These are phyloP conservation scores for Euphydryas editha DNA, from an alignment of 2,888 invertebrate genomes.

Conservation along the genomic window DNA sequence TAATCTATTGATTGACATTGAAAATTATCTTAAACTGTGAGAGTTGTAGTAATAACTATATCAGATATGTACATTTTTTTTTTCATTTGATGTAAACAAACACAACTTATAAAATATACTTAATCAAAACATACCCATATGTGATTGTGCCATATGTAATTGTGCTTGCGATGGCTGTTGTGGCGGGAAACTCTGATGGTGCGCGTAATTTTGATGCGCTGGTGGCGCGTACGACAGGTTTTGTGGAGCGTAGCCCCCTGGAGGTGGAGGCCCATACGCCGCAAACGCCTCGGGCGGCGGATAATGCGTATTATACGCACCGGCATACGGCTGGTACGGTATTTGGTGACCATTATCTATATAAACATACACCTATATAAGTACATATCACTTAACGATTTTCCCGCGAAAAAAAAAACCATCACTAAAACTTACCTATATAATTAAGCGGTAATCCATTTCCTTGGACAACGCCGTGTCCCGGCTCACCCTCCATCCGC, in stretches of 20 bases:
- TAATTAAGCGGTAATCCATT: conserved; percentile 82
- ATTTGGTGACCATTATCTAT: conserved; percentile 82
- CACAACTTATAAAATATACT: neutral
- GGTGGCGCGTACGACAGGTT: conserved; percentile 79
- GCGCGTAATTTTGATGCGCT: conserved; percentile 80
- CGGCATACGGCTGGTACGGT: conserved; percentile 79
- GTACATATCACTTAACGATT: conserved; percentile 25
- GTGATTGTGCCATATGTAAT: conserved; percentile 76
- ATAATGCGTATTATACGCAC: conserved; percentile 80
- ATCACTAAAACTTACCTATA: conserved; percentile 64
- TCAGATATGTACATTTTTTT: neutral
- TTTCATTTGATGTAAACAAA: conserved; percentile 8
- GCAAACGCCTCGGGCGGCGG: conserved; percentile 79
- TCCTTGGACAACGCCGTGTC: conserved; percentile 80
- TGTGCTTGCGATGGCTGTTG: conserved; percentile 75
- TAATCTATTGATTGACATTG: too few species aligned
- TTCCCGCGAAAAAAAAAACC: conserved; percentile 48
- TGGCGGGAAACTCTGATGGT: conserved; percentile 77
- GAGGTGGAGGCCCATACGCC: conserved; percentile 77
- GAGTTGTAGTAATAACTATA: neutral
- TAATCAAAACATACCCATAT: conserved; percentile 64
- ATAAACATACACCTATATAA: conserved; percentile 48
- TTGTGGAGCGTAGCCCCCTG: conserved; percentile 77
- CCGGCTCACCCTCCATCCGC: conserved; percentile 82
- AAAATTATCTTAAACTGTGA: neutral